phyloP scores from a whole-genome alignment of 2,113 vertebrate genomes.

The Bujurquina vittata region DNA sequence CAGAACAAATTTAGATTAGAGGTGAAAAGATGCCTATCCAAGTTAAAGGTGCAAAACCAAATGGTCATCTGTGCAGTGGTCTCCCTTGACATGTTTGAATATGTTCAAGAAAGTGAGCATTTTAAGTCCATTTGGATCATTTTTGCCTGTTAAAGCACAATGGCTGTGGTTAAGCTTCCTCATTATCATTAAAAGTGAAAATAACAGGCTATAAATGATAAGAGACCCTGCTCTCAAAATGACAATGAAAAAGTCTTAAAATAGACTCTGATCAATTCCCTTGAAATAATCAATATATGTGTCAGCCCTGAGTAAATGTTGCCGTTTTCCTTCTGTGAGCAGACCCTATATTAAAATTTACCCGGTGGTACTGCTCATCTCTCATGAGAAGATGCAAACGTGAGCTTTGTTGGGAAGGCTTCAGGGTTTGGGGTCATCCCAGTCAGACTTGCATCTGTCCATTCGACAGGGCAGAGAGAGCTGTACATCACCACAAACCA shows the following conservation, averaged over 20 bases:
- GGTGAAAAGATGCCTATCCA: background rate
- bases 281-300: background rate
- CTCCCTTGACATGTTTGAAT: no score
- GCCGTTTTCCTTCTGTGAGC: background rate
- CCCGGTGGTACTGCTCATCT: background rate
- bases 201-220: background rate
- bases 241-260: background rate
- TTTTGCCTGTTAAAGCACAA: background rate
- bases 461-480: constrained; percentile 4
- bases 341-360: background rate
- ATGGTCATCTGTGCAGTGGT: background rate
- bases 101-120: no score
- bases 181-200: background rate
- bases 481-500: constrained; percentile 16
- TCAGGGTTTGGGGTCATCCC: background rate
- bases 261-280: background rate
- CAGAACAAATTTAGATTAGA: background rate
- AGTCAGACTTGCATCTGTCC: constrained; percentile 25
- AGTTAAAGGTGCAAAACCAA: background rate
- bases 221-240: background rate
- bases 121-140: background rate
- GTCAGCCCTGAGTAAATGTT: background rate
- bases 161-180: background rate
- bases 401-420: constrained; percentile 33
- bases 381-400: background rate